Evolutionary conservation across 2,113 vertebrate genomes (phyloP), one percentile per base, ranked within the genome.

Genomic region (Gadus chalcogrammus): DNA sequence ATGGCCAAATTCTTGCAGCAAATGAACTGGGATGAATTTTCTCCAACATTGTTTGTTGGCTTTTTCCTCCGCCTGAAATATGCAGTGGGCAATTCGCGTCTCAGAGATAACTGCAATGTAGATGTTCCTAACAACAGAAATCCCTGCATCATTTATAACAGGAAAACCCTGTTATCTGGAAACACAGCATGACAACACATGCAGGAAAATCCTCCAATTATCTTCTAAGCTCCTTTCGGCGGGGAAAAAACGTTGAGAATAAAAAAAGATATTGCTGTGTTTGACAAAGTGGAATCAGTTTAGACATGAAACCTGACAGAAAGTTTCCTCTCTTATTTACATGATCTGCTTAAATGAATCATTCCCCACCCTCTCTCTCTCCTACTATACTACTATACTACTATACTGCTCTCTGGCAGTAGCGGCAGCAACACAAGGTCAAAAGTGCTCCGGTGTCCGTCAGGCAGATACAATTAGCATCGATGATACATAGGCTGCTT

Each of bases 401-500:
- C 64, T 58, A 35, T 35, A 35, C 31, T 7, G 31, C 31, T 35
- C 31, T 4, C 31, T 35, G 31, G 31, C 31, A 35, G 24, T 24
- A 24, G 28, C 27, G 42, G 17, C 52, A 67, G 55, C 20, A 71
- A 48, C 55, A 66, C 22, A 24, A 70, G 56, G 61, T 64, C 31
- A 60, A 83, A 80, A 84, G 85, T 75, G 75, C 75, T 72, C 74
- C 24, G 73, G 78, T 85, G 77, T 79, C 78, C 75, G 79, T 85
- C 80, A 85, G 82, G 66, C 75, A 73, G 74, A 83, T 82, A 78
- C 84, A 89, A 85, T 92, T 90, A 86, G 70, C 82, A 86, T 87
- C 82, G 85, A 90, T 89, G 89, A 88, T 80, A 88, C 85, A 85
- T 82, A 74, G 61, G 65, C 79, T 48, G 74, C 87, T 80, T 83